A percentile compares a stretch with the other conserved stretches of the same genome.
These are phyloP conservation scores for Odiellus spinosus DNA, from an alignment of 2,888 invertebrate species.

Conservation along the genomic window DNA sequence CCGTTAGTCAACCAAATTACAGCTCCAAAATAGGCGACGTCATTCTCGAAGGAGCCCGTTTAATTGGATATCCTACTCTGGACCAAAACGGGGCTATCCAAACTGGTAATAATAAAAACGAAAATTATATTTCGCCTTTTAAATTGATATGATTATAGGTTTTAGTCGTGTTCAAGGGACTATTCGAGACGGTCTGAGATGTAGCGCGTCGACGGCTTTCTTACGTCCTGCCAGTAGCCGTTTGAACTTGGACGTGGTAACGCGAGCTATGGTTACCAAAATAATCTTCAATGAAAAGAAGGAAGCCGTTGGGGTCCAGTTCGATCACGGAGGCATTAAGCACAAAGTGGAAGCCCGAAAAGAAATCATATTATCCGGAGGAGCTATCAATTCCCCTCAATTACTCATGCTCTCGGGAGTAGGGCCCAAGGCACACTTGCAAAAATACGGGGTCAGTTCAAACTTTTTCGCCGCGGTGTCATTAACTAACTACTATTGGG, in stretches of 20 bases:
- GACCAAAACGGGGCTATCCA: slow-evolving; percentile 20
- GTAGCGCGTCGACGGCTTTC: slow-evolving; percentile 75
- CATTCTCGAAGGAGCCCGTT: slow-evolving; percentile 17
- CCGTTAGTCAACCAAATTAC: slow-evolving; percentile 17
- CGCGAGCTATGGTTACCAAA: slow-evolving; percentile 59
- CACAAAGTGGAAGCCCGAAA: slow-evolving; percentile 24
- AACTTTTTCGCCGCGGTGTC: neutral
- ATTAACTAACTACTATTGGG: too few relatives aligned
- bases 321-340: slow-evolving; percentile 23
- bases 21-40: slow-evolving; percentile 18
- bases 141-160: slow-evolving; percentile 26
- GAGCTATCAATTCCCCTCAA: slow-evolving; percentile 39
- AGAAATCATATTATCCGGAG: slow-evolving; percentile 34
- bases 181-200: slow-evolving; percentile 64
- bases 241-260: slow-evolving; percentile 62
- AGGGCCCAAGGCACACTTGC: slow-evolving; percentile 39
- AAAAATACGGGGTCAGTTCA: slow-evolving; percentile 7
- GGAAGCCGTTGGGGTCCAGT: slow-evolving; percentile 24
- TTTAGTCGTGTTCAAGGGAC: slow-evolving; percentile 83
- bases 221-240: slow-evolving; percentile 59
- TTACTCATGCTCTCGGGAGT: slow-evolving; percentile 36
- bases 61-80: slow-evolving; percentile 19
- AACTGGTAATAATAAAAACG: slow-evolving; percentile 14
- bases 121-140: neutral
- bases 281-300: slow-evolving; percentile 29